A percentile compares a stretch with the other conserved stretches of the same genome.
These are phyloP conservation scores for Anastrepha ludens DNA, from an alignment of 1,140 invertebrate genomes.

Conservation along the genomic window DNA sequence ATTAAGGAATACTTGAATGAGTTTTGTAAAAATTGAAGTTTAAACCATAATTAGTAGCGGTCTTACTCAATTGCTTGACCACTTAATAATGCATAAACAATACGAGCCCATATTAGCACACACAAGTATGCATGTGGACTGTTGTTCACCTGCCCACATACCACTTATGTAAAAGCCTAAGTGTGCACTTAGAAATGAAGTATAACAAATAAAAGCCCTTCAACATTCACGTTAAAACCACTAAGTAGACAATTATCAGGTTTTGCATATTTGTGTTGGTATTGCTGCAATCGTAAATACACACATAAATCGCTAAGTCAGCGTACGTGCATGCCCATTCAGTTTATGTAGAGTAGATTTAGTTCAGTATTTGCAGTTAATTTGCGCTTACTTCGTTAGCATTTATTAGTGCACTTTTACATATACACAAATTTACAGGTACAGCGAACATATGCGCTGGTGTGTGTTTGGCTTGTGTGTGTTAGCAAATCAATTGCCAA, in stretches of 20 bases:
- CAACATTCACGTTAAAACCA: slow-evolving; percentile 27
- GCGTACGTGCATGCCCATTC: background rate
- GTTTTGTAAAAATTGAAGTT: too few relatives aligned
- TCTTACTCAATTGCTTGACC: background rate
- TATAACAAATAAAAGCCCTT: slow-evolving; percentile 34
- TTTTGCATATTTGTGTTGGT: background rate
- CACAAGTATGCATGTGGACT: too few relatives aligned
- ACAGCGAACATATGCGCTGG: background rate
- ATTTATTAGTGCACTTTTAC: slow-evolving; percentile 36
- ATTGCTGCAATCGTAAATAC: slow-evolving; percentile 47
- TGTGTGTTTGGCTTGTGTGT: background rate
- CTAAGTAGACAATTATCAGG: slow-evolving; percentile 46
- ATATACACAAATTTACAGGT: background rate
- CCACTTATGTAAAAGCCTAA: background rate
- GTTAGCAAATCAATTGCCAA: slow-evolving; percentile 22
- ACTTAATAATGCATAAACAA: slow-evolving; percentile 20
- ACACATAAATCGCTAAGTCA: slow-evolving; percentile 18
- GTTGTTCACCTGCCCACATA: background rate
- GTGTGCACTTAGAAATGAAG: background rate
- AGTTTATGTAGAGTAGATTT: slow-evolving; percentile 23
- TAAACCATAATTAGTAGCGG: background rate
- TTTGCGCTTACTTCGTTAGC: slow-evolving; percentile 36
- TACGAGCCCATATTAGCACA: background rate
- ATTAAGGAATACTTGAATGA: too few relatives aligned
- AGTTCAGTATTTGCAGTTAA: slow-evolving; percentile 21